Conservation (phyloP, 1,140 invertebrate genomes). For the Nephila pilipes region DNA sequence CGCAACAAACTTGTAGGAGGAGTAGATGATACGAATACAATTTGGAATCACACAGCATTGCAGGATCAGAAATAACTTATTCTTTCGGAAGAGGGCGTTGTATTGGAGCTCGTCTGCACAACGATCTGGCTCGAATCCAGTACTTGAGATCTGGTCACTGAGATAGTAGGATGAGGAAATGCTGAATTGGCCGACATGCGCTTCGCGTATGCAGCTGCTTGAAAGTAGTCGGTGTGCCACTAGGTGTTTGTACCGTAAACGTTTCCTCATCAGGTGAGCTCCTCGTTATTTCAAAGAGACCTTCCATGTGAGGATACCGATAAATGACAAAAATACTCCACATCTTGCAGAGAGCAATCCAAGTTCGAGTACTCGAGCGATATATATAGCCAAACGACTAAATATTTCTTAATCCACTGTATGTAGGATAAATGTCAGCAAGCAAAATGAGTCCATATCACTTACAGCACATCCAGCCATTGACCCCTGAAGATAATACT, state of each 20-base stretch:
- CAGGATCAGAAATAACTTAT: no score
- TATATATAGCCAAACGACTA: neutral
- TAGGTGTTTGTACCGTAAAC: neutral
- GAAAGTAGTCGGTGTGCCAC: neutral
- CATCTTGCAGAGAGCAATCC: neutral
- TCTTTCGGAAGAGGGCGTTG: no score
- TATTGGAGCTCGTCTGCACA: no score
- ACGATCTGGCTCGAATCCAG: no score
- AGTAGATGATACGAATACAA: no score
- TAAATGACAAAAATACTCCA: neutral
- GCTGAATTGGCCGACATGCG: no score
- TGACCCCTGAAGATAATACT: neutral
- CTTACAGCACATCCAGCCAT: neutral
- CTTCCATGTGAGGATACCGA: neutral
- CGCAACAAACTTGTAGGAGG: no score
- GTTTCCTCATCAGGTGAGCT: neutral
- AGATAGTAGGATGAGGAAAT: no score
- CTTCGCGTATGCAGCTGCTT: neutral
- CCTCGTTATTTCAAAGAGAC: neutral
- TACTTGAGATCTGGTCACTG: no score
- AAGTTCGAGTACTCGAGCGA: neutral
- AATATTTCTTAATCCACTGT: neutral
- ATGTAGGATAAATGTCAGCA: neutral
- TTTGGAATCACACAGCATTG: no score
- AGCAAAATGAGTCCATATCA: neutral